Percentiles rank a stretch among this genome's conserved stretches.
phyloP scores from a whole-genome alignment of 2,113 vertebrate species.

The Gambusia holbrooki region DNA sequence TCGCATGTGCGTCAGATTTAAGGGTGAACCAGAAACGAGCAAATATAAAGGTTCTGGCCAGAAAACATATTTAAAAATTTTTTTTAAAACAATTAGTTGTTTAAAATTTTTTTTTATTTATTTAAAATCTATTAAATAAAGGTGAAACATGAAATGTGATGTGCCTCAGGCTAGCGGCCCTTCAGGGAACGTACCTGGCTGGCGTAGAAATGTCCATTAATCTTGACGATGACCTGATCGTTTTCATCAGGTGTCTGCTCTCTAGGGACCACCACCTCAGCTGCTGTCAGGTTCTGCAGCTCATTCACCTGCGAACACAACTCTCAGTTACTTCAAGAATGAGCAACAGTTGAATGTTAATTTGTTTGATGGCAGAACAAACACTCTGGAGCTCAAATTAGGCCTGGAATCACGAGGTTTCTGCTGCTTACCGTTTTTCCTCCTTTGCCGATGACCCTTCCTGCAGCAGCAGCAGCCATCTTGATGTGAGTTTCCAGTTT shows the following conservation, averaged over 20 bases:
- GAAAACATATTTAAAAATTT: too few species aligned
- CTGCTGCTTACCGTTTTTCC: conserved; percentile 88
- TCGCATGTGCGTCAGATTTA: too few species aligned
- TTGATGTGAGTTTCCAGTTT: conserved; percentile 95
- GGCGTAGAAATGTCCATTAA: conserved; percentile 97
- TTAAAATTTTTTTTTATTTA: too few species aligned
- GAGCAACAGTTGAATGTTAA: not conserved
- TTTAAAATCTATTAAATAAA: too few species aligned
- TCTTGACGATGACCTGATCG: conserved; percentile 95
- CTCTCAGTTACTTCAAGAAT: not conserved
- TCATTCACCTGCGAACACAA: conserved; percentile 86
- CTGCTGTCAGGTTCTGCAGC: conserved; percentile 94
- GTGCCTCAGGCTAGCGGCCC: too few species aligned
- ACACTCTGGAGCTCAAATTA: not conserved
- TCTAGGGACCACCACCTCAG: conserved; percentile 93
- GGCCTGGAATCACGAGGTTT: not conserved
- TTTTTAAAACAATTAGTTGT: too few species aligned
- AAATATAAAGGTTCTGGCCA: too few species aligned
- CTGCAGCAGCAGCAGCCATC: conserved; percentile 89
- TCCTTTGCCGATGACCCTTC: conserved; percentile 92
- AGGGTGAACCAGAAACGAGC: too few species aligned
- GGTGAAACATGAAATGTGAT: not conserved
- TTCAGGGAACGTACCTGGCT: conserved; percentile 86
- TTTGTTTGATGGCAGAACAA: not conserved
- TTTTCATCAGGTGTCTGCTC: conserved; percentile 95